Conservation (phyloP, 2,888 invertebrate species). For the Onchidella celtica region DNA sequence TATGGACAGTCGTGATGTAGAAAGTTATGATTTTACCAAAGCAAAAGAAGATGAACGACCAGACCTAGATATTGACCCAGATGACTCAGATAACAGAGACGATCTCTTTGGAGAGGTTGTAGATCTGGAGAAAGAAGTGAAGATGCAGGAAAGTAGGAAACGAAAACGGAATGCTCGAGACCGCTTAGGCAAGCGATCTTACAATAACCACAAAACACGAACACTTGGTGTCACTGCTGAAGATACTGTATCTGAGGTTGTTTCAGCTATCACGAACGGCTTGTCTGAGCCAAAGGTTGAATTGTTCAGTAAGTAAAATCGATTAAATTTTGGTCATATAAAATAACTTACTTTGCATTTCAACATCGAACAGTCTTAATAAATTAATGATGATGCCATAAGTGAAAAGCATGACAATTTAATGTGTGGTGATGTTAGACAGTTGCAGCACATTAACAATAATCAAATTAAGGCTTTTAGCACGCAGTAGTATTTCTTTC, state of each 20-base stretch:
- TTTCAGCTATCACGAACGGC: conserved; percentile 57
- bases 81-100: conserved; percentile 44
- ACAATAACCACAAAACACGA: conserved; percentile 53
- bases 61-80: conserved; percentile 37
- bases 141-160: conserved; percentile 47
- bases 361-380: background rate
- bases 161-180: conserved; percentile 53
- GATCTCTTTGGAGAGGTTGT: conserved; percentile 60
- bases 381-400: too few species aligned
- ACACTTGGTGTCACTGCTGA: conserved; percentile 56
- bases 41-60: conserved; percentile 61
- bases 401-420: too few species aligned
- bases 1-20: conserved; percentile 62
- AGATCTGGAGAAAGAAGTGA: conserved; percentile 51
- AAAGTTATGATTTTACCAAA: conserved; percentile 68
- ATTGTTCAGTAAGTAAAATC: conserved; percentile 65
- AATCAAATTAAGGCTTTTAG: too few species aligned
- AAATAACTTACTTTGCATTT: background rate
- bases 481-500: too few species aligned
- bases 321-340: background rate
- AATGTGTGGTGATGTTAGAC: too few species aligned
- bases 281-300: conserved; percentile 65
- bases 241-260: conserved; percentile 55
- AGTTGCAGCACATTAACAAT: too few species aligned
- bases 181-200: conserved; percentile 42